Evolutionary conservation across 2,113 vertebrate species (phyloP), one percentile per base, ranked within the genome.

Genomic region (Dasyprocta punctata): DNA sequence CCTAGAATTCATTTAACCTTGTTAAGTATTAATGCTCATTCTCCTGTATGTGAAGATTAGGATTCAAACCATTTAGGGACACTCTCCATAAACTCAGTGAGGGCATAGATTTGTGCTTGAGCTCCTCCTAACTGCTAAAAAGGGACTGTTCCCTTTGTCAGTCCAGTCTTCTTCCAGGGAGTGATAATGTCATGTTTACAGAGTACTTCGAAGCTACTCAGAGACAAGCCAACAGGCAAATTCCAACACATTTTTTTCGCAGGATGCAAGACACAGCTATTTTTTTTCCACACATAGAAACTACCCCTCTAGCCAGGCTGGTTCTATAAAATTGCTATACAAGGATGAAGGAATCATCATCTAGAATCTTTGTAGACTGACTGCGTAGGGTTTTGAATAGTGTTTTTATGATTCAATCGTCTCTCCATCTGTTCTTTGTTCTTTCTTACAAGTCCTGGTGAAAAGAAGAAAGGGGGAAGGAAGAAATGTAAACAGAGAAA

Each of bases 191-290:
- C 82, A 88, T 81, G 24, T 94, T 86, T 75, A 81, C 49, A 22
- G 3, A 80, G 33, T 14, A 65, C 44, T 97, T 81, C 90, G 75
- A 92, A 82, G n/a, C 44, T 86, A 82, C 85, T 92, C 26, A 89
- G 87, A 78, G 96, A 75, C 92, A 97, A 92, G 71, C 52, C 80
- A 80, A 28, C 36, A 26, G 13, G 24, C 33, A 81, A 91, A 89
- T 54, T 94, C 73, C 54, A 81, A 75, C 49, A 81, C 78, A 95
- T 89, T 96, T 85, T 92, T 90, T 71, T 92, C 84, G 85, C 0
- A 14, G 49, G 56, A 19, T 16, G 6, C 81, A 95, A 95, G 75
- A 52, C 75, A 83, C 2, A 87, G 49, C 20, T 69, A 36, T 41
- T 87, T 87, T 24, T 86, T 58, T 49, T 87, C 78, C 22, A 17